Evolutionary conservation across 2,888 invertebrate species (phyloP).

Genomic region (Sipunculus nudus): DNA sequence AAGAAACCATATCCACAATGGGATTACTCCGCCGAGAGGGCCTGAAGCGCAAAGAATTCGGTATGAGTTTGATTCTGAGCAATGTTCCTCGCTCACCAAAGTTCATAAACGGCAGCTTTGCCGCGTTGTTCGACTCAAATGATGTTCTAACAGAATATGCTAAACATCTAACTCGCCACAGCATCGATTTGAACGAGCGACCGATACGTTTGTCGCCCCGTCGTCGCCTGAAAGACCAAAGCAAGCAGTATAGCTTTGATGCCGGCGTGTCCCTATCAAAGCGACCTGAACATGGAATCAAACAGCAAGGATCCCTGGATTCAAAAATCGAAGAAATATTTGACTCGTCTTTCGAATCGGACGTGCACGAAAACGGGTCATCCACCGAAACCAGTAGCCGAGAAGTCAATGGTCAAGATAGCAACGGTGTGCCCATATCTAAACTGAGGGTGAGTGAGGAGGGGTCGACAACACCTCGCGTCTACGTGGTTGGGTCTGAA

Average conservation of each 20-base stretch:
- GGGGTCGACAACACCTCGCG: too few species aligned
- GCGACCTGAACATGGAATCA: not conserved
- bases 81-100: constrained; percentile 97
- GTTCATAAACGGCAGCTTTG: constrained; percentile 73
- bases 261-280: constrained; percentile 30
- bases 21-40: constrained; percentile 31
- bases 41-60: constrained; percentile 73
- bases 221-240: constrained; percentile 52
- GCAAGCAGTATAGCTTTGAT: constrained; percentile 61
- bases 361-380: too few species aligned
- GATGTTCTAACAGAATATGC: constrained; percentile 53
- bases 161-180: constrained; percentile 44
- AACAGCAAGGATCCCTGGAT: constrained; percentile 61
- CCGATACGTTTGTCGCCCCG: constrained; percentile 59
- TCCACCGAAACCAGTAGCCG: too few species aligned
- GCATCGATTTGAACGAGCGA: constrained; percentile 50
- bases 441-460: too few species aligned
- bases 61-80: constrained; percentile 89
- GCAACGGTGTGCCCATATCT: too few species aligned
- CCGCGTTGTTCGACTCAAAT: constrained; percentile 61
- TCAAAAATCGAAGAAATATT: constrained; percentile 64
- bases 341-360: constrained; percentile 38
- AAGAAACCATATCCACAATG: constrained; percentile 2
- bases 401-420: too few species aligned
- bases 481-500: too few species aligned